Evolutionary conservation across 1,140 invertebrate genomes (phyloP), one percentile per base, ranked within the genome.

Genomic region (Diuraphis noxia): DNA sequence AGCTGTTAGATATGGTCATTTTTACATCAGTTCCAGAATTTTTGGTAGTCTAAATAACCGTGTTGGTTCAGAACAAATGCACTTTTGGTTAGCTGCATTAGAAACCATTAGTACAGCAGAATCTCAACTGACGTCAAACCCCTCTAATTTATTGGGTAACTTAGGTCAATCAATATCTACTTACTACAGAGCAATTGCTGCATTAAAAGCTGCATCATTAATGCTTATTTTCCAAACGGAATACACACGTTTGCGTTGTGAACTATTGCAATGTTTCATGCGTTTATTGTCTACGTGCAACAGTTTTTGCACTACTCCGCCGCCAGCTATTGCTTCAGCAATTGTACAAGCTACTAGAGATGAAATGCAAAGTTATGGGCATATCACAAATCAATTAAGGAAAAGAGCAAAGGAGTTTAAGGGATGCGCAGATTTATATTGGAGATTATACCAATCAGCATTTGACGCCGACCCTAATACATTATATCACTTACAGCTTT

Each of bases 401-500:
- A 97, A 97, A 93, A 97, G 96, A 92, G 95, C 96, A 4, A 95
- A 96, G 92, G 96, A 97, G 63, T 96, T 98, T 79, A 95, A 96
- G 92, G 95, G 94, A 5, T 96, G 97, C 92, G 96, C 96, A 41
- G 96, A 97, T 46, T 95, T 96, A 77, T 98, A 98, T 93, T 96
- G 96, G 92, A 96, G 96, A 92, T 94, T 99, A 2, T 98, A 98
- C 93, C 96, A 98, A 93, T 97, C 97, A 34, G 97, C 97, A 72
- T 99, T 99, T 95, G 98, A 99, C 95, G 98, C 98, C 21, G 98
- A 99, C 94, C 96, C 96, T 63, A 95, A 96, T 21, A 97, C 97
- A n/a, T 94, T 98, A 85, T 94, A 96, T 52, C 98, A 98, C 93
- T 95, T 99, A 91, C 95, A 95, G 94, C 94, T 96, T 95, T 94